Percentiles rank a stretch among this genome's conserved stretches.
These are phyloP conservation scores for Carcinoscorpius rotundicauda DNA, from an alignment of 1,140 invertebrate genomes.

Conservation along the genomic window DNA sequence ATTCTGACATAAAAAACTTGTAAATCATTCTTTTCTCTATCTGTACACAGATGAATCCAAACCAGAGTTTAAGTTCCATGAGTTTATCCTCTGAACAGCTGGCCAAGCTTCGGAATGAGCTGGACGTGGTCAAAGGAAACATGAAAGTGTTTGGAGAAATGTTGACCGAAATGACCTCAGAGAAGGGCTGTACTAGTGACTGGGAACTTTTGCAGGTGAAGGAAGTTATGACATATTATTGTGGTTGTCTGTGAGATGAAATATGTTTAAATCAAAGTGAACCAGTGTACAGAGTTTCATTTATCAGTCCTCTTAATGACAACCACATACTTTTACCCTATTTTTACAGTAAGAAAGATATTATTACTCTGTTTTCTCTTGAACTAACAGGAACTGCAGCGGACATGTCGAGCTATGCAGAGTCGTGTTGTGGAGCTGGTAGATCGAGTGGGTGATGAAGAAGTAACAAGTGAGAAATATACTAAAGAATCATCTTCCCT, in stretches of 20 bases:
- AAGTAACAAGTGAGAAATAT: slow-evolving; percentile 55
- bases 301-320: no score
- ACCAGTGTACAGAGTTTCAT: no score
- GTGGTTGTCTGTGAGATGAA: no score
- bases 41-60: no score
- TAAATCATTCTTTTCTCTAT: no score
- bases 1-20: no score
- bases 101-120: slow-evolving; percentile 74
- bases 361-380: not conserved
- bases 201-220: slow-evolving; percentile 51
- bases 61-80: slow-evolving; percentile 20
- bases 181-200: slow-evolving; percentile 55
- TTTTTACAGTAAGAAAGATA: no score
- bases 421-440: slow-evolving; percentile 82
- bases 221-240: slow-evolving; percentile 28
- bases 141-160: slow-evolving; percentile 90
- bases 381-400: slow-evolving; percentile 57
- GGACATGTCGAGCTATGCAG: slow-evolving; percentile 86
- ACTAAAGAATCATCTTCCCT: no score
- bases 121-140: slow-evolving; percentile 87
- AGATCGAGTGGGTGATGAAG: slow-evolving; percentile 74
- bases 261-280: no score
- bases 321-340: no score
- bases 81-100: slow-evolving; percentile 63
- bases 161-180: slow-evolving; percentile 69